phyloP scores from a whole-genome alignment of 2,888 invertebrate species.

The Mythimna albipuncta region DNA sequence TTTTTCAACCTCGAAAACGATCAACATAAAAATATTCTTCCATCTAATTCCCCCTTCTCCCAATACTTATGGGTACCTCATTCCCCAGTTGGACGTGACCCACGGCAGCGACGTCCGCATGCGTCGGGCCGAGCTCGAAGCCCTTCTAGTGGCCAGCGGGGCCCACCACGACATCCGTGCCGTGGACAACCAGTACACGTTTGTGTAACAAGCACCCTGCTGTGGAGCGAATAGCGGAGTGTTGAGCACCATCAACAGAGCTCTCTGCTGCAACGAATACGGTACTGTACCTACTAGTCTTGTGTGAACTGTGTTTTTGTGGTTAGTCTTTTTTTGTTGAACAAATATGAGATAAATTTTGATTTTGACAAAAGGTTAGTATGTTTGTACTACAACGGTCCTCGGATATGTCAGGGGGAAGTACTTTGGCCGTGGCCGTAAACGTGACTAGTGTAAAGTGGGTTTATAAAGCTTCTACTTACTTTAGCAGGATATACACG shows the following conservation, averaged over 20 bases:
- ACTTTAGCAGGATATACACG: no score
- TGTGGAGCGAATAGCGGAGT: conserved; percentile 50
- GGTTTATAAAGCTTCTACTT: no score
- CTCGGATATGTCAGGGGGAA: no score
- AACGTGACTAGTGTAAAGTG: no score
- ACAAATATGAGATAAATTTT: background rate
- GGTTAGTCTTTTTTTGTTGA: background rate
- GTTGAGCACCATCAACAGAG: conserved; percentile 24
- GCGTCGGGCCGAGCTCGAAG: conserved; percentile 94
- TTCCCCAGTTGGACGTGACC: conserved; percentile 92
- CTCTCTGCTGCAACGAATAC: conserved; percentile 53
- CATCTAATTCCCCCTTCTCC: background rate
- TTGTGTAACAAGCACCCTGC: conserved; percentile 71
- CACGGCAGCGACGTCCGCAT: conserved; percentile 96
- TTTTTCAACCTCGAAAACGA: background rate
- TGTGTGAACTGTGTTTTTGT: conserved; percentile 37
- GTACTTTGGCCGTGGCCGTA: no score
- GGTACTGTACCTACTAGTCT: conserved; percentile 50
- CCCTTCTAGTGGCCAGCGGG: conserved; percentile 89
- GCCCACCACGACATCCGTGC: conserved; percentile 91
- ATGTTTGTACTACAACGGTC: no score
- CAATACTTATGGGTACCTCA: conserved; percentile 21
- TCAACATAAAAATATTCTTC: background rate
- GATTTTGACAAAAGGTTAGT: no score
- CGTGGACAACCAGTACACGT: conserved; percentile 95